Evolutionary conservation across 2,888 invertebrate species (phyloP), one percentile per base, ranked within the genome.

Genomic region (Frankliniella fusca): DNA sequence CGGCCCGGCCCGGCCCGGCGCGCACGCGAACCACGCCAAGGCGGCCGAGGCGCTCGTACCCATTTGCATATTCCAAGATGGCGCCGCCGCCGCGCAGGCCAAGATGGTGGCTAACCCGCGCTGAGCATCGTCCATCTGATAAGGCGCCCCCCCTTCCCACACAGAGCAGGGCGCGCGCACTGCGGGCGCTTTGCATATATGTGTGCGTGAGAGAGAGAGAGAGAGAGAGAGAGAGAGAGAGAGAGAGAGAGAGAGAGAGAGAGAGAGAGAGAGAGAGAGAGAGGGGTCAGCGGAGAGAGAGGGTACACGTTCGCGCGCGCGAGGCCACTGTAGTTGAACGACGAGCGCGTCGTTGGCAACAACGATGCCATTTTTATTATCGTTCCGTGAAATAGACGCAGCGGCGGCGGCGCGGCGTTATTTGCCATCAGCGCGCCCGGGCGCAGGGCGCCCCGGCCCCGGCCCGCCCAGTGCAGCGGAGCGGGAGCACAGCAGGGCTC

Each of bases 331-430:
- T 38, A 38, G 38, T 38, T 38, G 3, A 5, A 38, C 38, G 38
- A 38, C 38, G 38, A 38, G 38, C 38, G 2, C 38, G 38, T 38
- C 38, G 38, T 38, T 38, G 61, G 18, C 61, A 27, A 27, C n/a
- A 76, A 76, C 70, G 70, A 76, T 76, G 70, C 70, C 23, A 76
- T 76, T 76, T n/a, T 76, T 76, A 76, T 76, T 76, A 76, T 23
- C 27, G 70, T 76, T 76, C 27, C 27, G 70, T 76, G 70, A 76
- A 76, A 76, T 76, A 27, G 38, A 5, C 38, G 38, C 3, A 5
- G 38, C 38, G 38, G 38, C 3, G 38, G 3, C 3, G 38, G 38
- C 38, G 38, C 38, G 38, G 38, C 38, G 38, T 38, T 38, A 38
- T 38, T 38, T 5, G 38, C 38, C 38, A 38, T 38, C 38, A 38